Evolutionary conservation across 2,888 invertebrate species (phyloP).

Genomic region (Hartigia nigra): DNA sequence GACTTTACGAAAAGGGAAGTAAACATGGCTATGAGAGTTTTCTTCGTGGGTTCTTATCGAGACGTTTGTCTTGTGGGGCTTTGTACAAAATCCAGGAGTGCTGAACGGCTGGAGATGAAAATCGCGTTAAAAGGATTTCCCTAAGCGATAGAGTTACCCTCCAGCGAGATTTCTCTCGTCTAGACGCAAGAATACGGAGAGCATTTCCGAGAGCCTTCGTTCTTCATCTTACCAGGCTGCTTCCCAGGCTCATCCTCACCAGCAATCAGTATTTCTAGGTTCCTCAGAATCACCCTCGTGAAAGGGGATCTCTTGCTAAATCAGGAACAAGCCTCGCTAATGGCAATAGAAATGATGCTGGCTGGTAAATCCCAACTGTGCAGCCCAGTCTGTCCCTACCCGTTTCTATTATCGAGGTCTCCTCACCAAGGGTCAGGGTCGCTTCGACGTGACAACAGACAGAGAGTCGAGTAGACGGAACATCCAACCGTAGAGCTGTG

Average conservation of each 20-base stretch:
- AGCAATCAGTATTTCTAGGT: not conserved
- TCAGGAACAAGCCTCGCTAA: not conserved
- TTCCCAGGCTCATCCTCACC: not conserved
- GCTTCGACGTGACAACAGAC: constrained; percentile 3
- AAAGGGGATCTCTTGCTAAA: not conserved
- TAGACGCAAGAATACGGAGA: not conserved
- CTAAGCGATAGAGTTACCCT: not conserved
- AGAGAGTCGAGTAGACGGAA: not conserved
- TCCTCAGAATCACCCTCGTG: not conserved
- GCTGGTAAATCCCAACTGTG: not conserved
- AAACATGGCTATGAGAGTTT: not conserved
- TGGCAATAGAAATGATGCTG: not conserved
- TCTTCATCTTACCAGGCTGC: not conserved
- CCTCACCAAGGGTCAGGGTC: constrained; percentile 11
- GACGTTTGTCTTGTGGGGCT: not conserved
- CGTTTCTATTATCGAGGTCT: constrained; percentile 13
- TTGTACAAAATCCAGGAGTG: not conserved
- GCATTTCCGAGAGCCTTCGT: not conserved
- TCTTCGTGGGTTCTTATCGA: not conserved
- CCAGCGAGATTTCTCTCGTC: not conserved
- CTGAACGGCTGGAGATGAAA: not conserved
- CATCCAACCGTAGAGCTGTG: constrained; percentile 27
- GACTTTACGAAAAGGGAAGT: not conserved
- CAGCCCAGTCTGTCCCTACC: not conserved
- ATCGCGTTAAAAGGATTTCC: not conserved